phyloP scores from a whole-genome alignment of 2,888 invertebrate species.

The Diadegma fenestrale region DNA sequence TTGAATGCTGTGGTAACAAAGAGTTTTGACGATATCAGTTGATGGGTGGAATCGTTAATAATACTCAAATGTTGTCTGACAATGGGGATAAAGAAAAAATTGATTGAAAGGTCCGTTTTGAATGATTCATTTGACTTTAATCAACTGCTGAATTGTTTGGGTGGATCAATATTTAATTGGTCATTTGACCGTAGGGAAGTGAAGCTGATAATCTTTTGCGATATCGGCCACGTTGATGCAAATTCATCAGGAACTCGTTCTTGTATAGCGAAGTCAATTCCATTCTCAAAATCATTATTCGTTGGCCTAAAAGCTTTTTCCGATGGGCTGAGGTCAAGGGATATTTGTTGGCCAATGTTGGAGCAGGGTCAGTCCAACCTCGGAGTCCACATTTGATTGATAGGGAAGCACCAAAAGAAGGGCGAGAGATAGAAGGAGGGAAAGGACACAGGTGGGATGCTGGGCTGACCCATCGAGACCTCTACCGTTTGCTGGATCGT shows the following conservation, averaged over 20 bases:
- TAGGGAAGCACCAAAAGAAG: neutral
- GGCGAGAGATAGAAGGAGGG: neutral
- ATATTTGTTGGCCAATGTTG: conserved; percentile 16
- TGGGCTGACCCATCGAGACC: conserved; percentile 1
- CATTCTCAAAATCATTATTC: neutral
- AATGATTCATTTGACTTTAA: neutral
- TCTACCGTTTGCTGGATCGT: neutral
- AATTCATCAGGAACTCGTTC: neutral
- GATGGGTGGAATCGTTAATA: neutral
- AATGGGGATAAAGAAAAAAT: neutral
- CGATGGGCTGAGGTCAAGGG: neutral
- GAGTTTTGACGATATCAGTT: neutral
- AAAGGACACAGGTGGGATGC: neutral
- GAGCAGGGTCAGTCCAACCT: conserved; percentile 22
- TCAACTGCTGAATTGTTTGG: neutral
- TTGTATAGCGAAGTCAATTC: neutral
- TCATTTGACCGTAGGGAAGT: neutral
- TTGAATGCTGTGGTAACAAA: neutral
- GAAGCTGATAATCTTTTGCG: neutral
- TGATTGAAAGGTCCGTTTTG: neutral
- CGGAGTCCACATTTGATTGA: conserved; percentile 14
- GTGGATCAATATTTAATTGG: neutral
- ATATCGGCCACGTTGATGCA: neutral
- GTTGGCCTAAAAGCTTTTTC: neutral
- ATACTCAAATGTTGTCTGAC: neutral